phyloP scores from a whole-genome alignment of 2,888 invertebrate genomes.

The Steinernema hermaphroditum region DNA sequence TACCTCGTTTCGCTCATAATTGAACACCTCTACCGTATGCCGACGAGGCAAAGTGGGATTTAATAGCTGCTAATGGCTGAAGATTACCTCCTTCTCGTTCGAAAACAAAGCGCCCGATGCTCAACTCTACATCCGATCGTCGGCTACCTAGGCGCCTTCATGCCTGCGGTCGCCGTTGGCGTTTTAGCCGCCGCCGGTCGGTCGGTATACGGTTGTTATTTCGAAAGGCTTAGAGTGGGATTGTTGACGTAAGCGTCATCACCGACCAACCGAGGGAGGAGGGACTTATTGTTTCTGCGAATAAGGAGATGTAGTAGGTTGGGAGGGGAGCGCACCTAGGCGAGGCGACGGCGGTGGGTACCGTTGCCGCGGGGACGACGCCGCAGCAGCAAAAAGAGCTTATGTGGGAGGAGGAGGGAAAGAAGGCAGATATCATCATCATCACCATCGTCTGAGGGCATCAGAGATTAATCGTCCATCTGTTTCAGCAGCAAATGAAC shows the following conservation, averaged over 20 bases:
- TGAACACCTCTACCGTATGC: too few species aligned
- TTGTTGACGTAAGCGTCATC: conserved; percentile 26
- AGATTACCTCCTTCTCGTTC: too few species aligned
- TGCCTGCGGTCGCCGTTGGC: background rate
- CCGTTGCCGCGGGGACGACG: too few species aligned
- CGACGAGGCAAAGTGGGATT: too few species aligned
- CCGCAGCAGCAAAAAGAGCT: too few species aligned
- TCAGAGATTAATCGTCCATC: background rate
- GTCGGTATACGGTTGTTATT: conserved; percentile 24
- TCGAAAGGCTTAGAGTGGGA: background rate
- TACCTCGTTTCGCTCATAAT: too few species aligned
- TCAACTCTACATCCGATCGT: background rate
- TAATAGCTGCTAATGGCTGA: too few species aligned
- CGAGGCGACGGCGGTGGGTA: too few species aligned
- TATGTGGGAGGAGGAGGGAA: background rate
- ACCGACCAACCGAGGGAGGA: background rate
- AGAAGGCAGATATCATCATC: background rate
- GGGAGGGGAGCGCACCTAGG: too few species aligned
- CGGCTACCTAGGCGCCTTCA: background rate
- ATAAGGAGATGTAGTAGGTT: too few species aligned
- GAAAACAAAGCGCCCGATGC: background rate
- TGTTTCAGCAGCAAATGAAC: conserved; percentile 60
- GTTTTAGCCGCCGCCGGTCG: background rate
- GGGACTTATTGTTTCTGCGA: conserved; percentile 11
- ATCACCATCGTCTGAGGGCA: background rate